Evolutionary conservation across 2,113 vertebrate genomes (phyloP).

Genomic region (Bubo scandiacus): DNA sequence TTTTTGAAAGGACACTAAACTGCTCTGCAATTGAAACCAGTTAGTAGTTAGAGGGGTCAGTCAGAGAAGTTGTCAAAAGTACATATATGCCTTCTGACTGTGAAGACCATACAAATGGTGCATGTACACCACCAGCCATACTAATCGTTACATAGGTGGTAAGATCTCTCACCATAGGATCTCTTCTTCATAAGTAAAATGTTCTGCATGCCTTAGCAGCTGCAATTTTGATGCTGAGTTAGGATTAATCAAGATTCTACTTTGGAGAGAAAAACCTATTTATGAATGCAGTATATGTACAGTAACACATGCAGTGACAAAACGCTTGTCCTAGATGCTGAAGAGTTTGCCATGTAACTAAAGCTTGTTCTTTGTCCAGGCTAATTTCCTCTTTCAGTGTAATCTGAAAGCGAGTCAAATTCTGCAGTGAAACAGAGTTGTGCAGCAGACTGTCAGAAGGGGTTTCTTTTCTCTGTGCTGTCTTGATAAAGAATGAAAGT

Average conservation of each 20-base stretch:
- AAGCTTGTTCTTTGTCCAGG: not conserved
- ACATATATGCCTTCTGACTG: not conserved
- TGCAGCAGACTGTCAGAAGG: not conserved
- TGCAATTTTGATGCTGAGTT: not conserved
- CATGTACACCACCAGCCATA: not conserved
- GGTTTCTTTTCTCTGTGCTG: not conserved
- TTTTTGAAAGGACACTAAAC: not conserved
- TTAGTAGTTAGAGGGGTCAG: not conserved
- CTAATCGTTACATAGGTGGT: not conserved
- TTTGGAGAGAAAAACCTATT: not conserved
- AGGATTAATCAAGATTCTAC: not conserved
- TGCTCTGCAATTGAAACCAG: not conserved
- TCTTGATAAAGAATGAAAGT: not conserved
- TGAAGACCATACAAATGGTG: not conserved
- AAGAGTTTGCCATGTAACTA: not conserved
- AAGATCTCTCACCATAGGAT: not conserved
- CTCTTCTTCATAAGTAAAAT: not conserved
- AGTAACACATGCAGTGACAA: not conserved
- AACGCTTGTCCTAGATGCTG: not conserved
- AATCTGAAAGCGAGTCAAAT: not conserved
- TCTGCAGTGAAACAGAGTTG: not conserved
- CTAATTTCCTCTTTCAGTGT: not conserved
- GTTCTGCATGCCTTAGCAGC: not conserved
- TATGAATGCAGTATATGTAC: not conserved
- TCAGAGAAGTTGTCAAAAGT: not conserved